These are phyloP conservation scores for Tyrannus savana DNA, from an alignment of 2,113 vertebrate genomes.

Conservation along the genomic window DNA sequence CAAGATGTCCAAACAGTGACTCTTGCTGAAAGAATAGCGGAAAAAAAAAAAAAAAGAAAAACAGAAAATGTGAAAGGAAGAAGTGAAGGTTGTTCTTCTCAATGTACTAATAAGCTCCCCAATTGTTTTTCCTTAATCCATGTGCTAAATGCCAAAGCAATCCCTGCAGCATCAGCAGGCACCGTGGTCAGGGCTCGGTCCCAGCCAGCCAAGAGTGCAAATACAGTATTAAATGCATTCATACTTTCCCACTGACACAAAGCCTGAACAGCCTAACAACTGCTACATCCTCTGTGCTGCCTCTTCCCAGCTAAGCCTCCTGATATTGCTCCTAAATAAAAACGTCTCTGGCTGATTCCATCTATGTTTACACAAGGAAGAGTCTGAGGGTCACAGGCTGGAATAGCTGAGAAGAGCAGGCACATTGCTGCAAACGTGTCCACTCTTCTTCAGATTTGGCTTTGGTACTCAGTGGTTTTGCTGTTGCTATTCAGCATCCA, in stretches of 20 bases:
- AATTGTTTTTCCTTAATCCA: neutral
- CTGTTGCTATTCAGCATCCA: conserved; percentile 36
- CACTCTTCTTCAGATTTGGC: neutral
- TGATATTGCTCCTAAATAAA: conserved; percentile 27
- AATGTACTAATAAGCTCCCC: neutral
- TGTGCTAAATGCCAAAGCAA: conserved; percentile 8
- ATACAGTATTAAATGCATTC: conserved; percentile 37
- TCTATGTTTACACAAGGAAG: conserved; percentile 41
- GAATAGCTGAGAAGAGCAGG: neutral
- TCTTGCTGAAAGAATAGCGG: neutral
- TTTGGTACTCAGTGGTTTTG: neutral
- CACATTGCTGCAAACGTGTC: conserved; percentile 57
- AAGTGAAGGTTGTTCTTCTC: neutral
- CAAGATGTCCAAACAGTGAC: conserved; percentile 29
- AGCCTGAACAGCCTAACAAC: conserved; percentile 42
- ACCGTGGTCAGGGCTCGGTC: neutral
- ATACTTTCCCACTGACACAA: conserved; percentile 64
- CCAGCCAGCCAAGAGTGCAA: conserved; percentile 31
- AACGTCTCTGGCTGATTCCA: conserved; percentile 20
- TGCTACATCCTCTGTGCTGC: conserved; percentile 4
- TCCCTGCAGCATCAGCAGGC: conserved; percentile 25
- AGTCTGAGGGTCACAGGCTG: neutral
- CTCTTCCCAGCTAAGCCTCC: conserved; percentile 53
- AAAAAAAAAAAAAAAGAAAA: neutral
- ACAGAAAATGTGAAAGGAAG: neutral